Evolutionary conservation across 2,888 invertebrate species (phyloP), one percentile per base, ranked within the genome.

Genomic region (Himalopsyche japonica): DNA sequence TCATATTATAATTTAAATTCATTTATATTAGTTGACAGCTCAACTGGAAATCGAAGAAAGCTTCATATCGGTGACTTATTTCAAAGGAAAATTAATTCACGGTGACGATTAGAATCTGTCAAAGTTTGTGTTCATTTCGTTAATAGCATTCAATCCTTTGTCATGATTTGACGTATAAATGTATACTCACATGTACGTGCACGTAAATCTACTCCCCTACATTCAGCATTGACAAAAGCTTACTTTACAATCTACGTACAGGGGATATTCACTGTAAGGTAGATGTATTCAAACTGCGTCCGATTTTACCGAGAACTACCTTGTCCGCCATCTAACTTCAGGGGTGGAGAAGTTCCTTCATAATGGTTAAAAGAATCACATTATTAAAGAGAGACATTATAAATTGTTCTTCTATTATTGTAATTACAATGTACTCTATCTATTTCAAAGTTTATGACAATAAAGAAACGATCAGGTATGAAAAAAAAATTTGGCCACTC

Each of bases 61-160:
- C 20, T 20, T 57, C 20, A 3, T 0, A 20, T 7, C 57, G 20
- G 7, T 1, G 57, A 24, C 57, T 20, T 20, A 57, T 20, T 57
- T 24, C 57, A 81, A 81, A 81, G 76, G 79, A 76, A 70, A 81
- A 81, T 81, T 84, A 84, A 81, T 81, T 81, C 48, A 81, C 18
- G 27, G 43, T 30, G 80, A 78, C 81, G 85, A 47, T 82, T 83
- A 81, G 57, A 57, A 77, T 82, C 80, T 43, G 79, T 84, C 84
- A 82, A 84, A 85, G 82, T 86, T 84, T 48, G 34, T 70, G 81
- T 84, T 80, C 86, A 80, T 84, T 86, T 79, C 81, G 79, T 79
- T 82, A 85, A 83, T 85, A 57, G 79, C 79, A 80, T 79, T 81
- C 80, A 80, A 83, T 57, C 80, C 80, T 79, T 85, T 85, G 84